phyloP scores from a whole-genome alignment of 2,888 invertebrate genomes.

The Drosophila suboccidentalis region DNA sequence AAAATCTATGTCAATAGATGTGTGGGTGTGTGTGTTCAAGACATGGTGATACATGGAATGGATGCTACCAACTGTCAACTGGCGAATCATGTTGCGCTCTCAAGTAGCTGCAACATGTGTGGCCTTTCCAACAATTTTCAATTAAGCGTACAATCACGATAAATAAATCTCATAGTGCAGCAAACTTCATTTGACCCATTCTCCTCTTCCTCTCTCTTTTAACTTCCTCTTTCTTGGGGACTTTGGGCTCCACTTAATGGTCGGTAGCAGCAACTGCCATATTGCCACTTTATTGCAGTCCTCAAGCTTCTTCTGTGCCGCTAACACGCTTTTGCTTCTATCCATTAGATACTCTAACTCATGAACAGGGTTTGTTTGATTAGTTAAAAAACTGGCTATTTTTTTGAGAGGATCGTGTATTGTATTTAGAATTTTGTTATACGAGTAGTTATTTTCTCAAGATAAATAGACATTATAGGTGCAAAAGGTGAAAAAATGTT shows the following conservation, averaged over 20 bases:
- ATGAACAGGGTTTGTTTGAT: not conserved
- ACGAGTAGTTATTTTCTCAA: too few species aligned
- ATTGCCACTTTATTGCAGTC: constrained; percentile 65
- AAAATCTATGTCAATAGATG: constrained; percentile 64
- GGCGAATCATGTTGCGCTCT: constrained; percentile 69
- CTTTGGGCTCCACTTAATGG: constrained; percentile 46
- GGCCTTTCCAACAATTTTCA: constrained; percentile 77
- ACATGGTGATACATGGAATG: constrained; percentile 65
- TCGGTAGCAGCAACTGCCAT: constrained; percentile 48
- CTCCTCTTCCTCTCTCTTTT: constrained; percentile 1
- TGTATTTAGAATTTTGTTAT: too few species aligned
- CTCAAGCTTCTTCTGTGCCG: constrained; percentile 52
- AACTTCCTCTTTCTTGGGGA: not conserved
- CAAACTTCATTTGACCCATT: constrained; percentile 59
- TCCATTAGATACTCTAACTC: constrained; percentile 39
- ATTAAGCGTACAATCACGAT: constrained; percentile 80
- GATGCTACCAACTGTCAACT: constrained; percentile 9
- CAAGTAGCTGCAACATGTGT: constrained; percentile 55
- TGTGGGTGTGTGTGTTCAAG: constrained; percentile 42
- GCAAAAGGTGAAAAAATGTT: too few species aligned
- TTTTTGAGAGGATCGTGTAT: too few species aligned
- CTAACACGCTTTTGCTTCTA: constrained; percentile 80
- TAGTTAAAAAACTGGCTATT: too few species aligned
- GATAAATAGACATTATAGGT: too few species aligned
- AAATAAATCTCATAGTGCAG: constrained; percentile 80